These are phyloP conservation scores for Bombus huntii DNA, from an alignment of 1,140 invertebrate genomes.

Conservation along the genomic window DNA sequence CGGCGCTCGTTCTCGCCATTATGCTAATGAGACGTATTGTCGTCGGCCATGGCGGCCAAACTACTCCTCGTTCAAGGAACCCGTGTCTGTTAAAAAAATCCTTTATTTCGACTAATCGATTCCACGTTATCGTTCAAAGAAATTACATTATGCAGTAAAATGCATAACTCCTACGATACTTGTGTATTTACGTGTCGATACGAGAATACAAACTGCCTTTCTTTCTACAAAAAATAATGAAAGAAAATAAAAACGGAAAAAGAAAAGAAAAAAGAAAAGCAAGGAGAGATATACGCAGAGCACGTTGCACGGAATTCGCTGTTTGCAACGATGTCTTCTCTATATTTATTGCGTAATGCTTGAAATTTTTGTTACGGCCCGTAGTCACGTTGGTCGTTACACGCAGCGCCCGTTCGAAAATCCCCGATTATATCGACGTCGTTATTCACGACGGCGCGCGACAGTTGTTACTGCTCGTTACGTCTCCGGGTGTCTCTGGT, in stretches of 20 bases:
- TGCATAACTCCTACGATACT: background rate
- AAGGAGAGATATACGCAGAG: background rate
- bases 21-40: slow-evolving; percentile 61
- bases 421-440: slow-evolving; percentile 55
- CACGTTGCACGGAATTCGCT: slow-evolving; percentile 10
- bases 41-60: slow-evolving; percentile 18
- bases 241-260: no score
- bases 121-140: background rate
- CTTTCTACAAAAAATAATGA: background rate
- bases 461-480: slow-evolving; percentile 53
- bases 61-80: no score
- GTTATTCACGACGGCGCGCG: slow-evolving; percentile 51
- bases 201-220: background rate
- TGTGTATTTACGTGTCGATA: background rate
- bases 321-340: slow-evolving; percentile 22
- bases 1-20: slow-evolving; percentile 55
- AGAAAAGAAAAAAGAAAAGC: no score
- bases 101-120: slow-evolving; percentile 8
- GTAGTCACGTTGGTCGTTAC: slow-evolving; percentile 55
- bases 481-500: slow-evolving; percentile 35
- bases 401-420: slow-evolving; percentile 43
- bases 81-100: background rate
- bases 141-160: background rate
- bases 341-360: slow-evolving; percentile 43
- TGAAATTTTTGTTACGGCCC: slow-evolving; percentile 45